These are phyloP conservation scores for Parus major DNA, from an alignment of 2,113 vertebrate species.

Conservation along the genomic window DNA sequence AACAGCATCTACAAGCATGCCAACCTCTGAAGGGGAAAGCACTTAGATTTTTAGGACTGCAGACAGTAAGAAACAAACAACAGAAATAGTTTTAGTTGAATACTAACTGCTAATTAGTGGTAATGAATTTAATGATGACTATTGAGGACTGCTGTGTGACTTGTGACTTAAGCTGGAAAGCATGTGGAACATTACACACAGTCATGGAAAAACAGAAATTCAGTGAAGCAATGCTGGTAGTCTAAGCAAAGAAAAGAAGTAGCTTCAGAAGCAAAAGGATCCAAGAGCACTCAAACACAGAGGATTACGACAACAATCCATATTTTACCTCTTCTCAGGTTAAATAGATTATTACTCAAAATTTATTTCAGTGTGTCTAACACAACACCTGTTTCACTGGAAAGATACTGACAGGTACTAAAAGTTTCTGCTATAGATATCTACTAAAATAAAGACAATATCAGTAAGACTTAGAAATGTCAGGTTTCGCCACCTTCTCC, in stretches of 20 bases:
- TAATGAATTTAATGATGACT: neutral
- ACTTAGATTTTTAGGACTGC: neutral
- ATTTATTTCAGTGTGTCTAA: neutral
- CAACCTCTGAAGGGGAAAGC: neutral
- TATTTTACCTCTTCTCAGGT: neutral
- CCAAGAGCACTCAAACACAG: neutral
- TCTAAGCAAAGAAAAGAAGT: neutral
- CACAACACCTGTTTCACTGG: neutral
- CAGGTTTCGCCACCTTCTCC: conserved; percentile 84
- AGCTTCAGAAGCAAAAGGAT: neutral
- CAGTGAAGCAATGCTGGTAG: neutral
- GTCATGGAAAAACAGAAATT: neutral
- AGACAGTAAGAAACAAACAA: neutral
- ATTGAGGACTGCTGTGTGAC: neutral
- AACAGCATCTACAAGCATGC: neutral
- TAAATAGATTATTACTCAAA: neutral
- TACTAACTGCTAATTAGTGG: neutral
- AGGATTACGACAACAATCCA: neutral
- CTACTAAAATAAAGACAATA: neutral
- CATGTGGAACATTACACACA: neutral
- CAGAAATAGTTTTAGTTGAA: neutral
- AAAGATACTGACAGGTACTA: neutral
- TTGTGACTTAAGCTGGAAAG: neutral
- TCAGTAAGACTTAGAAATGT: neutral
- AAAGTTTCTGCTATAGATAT: neutral